Base-by-base conservation (phyloP, 2,888 invertebrate species). In the Vanessa cardui region DNA sequence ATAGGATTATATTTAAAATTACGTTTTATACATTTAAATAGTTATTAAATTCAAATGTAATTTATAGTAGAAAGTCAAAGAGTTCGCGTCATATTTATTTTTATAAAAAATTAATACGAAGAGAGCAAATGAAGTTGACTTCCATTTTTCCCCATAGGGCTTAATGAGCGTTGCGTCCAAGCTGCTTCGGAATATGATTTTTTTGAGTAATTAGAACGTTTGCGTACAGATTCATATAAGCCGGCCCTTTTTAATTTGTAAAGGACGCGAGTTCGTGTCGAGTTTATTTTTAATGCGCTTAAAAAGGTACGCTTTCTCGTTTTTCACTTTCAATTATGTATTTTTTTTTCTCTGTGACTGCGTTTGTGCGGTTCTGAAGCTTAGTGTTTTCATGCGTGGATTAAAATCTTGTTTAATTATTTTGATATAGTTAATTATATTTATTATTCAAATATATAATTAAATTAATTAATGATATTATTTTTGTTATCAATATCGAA, bases 191-290 rank as follows among this genome's bases (percentile, higher is more conserved):
- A 86, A 87, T 85, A 84, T 81, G 83, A 83, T 87, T 84, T 86
- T n/a, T 85, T 81, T 62, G 80, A 87, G 88, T 87, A 88, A 87
- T 88, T 88, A 88, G 81, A 84, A 78, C 83, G 83, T 82, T 85
- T 83, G 77, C 85, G 81, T 81, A 70, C 79, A 83, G 83, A 85
- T 85, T 85, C 82, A 83, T 79, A 78, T 76, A 79, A 81, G 81
- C 73, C 77, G 73, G 77, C 78, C 84, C 83, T 80, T 80, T 84
- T 86, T 82, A 83, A 85, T 83, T 83, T 81, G 80, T 76, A 82
- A 84, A 75, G 83, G 81, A 78, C 78, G 72, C 73, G 73, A 70
- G 70, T 67, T 62, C 65, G 68, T 72, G 73, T 64, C 54, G 70
- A 71, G 74, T 78, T 73, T 73, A 73, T 74, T 74, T 77, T 76